These are phyloP conservation scores for Centropyge bicolor DNA, from an alignment of 2,797 vertebrate species.

Conservation along the genomic window DNA sequence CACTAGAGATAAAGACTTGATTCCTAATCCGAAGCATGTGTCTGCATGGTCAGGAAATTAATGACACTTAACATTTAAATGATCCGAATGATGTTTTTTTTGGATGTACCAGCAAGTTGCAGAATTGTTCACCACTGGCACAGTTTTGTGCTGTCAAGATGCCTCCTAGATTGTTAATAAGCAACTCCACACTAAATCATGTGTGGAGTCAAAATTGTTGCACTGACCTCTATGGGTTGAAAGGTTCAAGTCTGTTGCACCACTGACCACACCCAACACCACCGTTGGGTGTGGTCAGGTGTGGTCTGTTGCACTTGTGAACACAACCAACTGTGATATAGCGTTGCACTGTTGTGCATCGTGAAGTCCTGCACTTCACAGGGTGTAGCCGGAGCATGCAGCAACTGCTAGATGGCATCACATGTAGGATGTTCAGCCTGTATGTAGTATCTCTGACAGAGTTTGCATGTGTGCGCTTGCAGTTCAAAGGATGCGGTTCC, in stretches of 20 bases:
- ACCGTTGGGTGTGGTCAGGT: slow-evolving; percentile 74
- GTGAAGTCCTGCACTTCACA: slow-evolving; percentile 76
- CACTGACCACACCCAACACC: slow-evolving; percentile 73
- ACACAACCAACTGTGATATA: slow-evolving; percentile 76
- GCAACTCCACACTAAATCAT: slow-evolving; percentile 68
- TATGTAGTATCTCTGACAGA: slow-evolving; percentile 52
- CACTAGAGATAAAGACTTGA: slow-evolving; percentile 68
- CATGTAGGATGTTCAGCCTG: slow-evolving; percentile 65
- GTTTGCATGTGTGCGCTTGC: slow-evolving; percentile 77
- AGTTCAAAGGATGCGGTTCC: slow-evolving; percentile 63
- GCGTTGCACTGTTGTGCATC: slow-evolving; percentile 73
- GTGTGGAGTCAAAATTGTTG: slow-evolving; percentile 76
- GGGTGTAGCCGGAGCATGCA: slow-evolving; percentile 76
- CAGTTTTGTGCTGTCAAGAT: slow-evolving; percentile 77
- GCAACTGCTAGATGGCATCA: slow-evolving; percentile 68
- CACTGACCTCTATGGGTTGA: slow-evolving; percentile 85
- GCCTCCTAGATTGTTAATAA: slow-evolving; percentile 77
- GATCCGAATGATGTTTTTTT: slow-evolving; percentile 63
- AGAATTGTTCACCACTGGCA: slow-evolving; percentile 82
- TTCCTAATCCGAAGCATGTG: slow-evolving; percentile 79
- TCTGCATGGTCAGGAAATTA: slow-evolving; percentile 83
- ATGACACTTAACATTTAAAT: slow-evolving; percentile 61
- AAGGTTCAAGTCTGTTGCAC: slow-evolving; percentile 82
- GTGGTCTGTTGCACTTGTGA: slow-evolving; percentile 76
- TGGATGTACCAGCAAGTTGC: slow-evolving; percentile 80